These are phyloP conservation scores for Okamejei kenojei DNA, from an alignment of 2,797 vertebrate genomes.

Conservation along the genomic window DNA sequence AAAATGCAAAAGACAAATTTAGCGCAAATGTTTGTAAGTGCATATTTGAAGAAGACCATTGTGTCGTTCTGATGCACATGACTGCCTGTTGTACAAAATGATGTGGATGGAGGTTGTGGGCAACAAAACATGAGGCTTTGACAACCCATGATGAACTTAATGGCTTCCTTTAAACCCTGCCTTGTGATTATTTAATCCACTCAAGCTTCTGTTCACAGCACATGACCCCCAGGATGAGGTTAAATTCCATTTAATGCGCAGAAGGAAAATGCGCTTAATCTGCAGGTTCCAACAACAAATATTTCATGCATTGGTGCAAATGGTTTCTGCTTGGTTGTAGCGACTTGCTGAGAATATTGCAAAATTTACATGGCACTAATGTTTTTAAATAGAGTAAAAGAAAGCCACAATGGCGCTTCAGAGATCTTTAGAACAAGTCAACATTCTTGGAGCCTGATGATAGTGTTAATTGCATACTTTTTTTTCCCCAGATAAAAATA, in stretches of 20 bases:
- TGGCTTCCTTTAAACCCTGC: not conserved
- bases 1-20: not conserved
- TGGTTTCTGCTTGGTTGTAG: not conserved
- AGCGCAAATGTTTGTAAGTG: not conserved
- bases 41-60: not conserved
- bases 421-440: not conserved
- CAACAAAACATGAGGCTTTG: not conserved
- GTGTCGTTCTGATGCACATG: not conserved
- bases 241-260: not conserved
- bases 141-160: not conserved
- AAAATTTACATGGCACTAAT: not conserved
- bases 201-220: constrained; percentile 26
- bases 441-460: not conserved
- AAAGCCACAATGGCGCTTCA: not conserved
- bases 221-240: not conserved
- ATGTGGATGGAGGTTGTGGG: not conserved
- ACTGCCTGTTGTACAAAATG: not conserved
- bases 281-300: not conserved
- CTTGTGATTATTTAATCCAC: constrained; percentile 15
- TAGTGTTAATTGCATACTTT: not conserved
- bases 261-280: not conserved
- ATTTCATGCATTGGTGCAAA: not conserved
- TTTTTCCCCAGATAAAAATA: not conserved
- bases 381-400: not conserved
- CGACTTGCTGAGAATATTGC: not conserved